Evolutionary conservation across 2,113 vertebrate species (phyloP).

Genomic region (Genyomyrus donnyi): DNA sequence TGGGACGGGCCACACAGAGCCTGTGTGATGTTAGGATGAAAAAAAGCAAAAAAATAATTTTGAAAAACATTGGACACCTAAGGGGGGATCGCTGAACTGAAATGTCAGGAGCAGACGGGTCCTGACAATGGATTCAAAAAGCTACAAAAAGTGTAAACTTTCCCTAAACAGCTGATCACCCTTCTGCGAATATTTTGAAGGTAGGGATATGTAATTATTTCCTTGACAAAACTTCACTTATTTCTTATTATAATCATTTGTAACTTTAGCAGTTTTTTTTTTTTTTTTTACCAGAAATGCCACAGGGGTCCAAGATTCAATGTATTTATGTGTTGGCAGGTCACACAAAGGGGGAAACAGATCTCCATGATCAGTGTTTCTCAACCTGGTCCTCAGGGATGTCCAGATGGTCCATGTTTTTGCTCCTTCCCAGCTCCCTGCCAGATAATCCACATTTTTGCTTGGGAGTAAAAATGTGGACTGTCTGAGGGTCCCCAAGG

Average conservation of each 20-base stretch:
- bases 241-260: neutral
- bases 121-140: neutral
- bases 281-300: neutral
- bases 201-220: neutral
- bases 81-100: neutral
- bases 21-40: neutral
- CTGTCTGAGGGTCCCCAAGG: neutral
- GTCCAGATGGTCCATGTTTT: neutral
- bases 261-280: neutral
- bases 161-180: neutral
- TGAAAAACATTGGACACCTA: neutral
- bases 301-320: neutral
- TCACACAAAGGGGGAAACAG: neutral
- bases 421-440: neutral
- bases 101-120: neutral
- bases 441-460: neutral
- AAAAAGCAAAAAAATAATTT: neutral
- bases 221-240: neutral
- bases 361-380: neutral
- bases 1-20: neutral
- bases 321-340: neutral
- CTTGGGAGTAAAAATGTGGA: neutral
- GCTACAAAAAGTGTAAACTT: neutral
- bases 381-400: neutral
- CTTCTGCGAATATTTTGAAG: neutral